These are phyloP conservation scores for Apotomis turbidana DNA, from an alignment of 2,888 invertebrate species.

Conservation along the genomic window DNA sequence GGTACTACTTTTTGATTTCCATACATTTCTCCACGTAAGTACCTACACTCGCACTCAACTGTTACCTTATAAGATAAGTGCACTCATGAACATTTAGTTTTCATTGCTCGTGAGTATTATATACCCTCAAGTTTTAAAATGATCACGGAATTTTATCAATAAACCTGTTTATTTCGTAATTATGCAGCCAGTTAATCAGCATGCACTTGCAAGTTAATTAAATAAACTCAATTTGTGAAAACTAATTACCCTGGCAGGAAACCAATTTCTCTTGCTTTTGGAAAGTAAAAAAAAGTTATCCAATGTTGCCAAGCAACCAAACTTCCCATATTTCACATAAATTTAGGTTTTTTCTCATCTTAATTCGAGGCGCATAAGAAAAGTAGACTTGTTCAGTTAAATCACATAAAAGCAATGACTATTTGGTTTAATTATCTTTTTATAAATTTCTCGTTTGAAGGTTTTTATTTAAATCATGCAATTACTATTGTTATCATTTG, in stretches of 20 bases:
- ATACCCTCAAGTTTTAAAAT: background rate
- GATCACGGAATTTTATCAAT: background rate
- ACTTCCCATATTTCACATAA: background rate
- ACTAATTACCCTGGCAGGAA: constrained; percentile 1
- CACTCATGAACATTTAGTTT: too few species aligned
- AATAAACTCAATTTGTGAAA: constrained; percentile 11
- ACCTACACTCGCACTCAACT: too few species aligned
- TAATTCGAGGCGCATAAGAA: too few species aligned
- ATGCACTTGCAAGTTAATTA: constrained; percentile 4
- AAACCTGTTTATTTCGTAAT: background rate
- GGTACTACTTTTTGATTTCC: too few species aligned
- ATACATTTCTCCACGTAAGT: too few species aligned
- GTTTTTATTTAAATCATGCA: too few species aligned
- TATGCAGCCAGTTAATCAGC: background rate
- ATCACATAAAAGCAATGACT: too few species aligned
- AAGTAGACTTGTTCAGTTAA: too few species aligned
- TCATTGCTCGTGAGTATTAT: too few species aligned
- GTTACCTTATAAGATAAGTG: too few species aligned
- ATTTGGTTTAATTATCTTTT: too few species aligned
- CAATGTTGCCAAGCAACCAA: constrained; percentile 2
- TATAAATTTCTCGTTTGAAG: too few species aligned
- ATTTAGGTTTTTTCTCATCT: background rate
- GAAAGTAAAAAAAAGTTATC: constrained; percentile 13
- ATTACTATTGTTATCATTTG: background rate
- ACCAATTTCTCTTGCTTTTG: constrained; percentile 19